These are phyloP conservation scores for Rafetus swinhoei DNA, from an alignment of 2,113 vertebrate genomes.

Conservation along the genomic window DNA sequence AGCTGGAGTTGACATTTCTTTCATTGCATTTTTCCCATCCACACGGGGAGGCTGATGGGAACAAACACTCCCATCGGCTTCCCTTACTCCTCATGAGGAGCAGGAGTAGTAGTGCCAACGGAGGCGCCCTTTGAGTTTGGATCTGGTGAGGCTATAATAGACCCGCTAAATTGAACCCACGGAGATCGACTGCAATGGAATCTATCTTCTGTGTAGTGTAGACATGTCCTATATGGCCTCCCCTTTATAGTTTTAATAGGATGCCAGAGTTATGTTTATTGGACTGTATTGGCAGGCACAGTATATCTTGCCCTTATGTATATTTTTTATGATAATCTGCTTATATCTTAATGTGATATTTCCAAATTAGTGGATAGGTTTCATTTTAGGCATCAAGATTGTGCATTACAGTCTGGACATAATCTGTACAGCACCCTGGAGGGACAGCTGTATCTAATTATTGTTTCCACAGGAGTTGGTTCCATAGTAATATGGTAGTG, in stretches of 20 bases:
- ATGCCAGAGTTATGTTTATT: background rate
- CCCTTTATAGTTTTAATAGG: background rate
- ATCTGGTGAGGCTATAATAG: too few species aligned
- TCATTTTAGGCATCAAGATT: background rate
- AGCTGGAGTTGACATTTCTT: too few species aligned
- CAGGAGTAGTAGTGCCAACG: too few species aligned
- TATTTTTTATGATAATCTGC: background rate
- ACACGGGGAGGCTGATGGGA: too few species aligned
- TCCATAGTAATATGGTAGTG: accelerated
- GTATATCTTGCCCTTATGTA: background rate
- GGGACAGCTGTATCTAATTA: background rate
- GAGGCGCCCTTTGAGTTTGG: too few species aligned
- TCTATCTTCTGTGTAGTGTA: too few species aligned
- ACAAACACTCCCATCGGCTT: too few species aligned
- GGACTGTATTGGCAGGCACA: background rate
- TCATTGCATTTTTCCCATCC: too few species aligned
- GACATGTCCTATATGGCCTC: accelerated
- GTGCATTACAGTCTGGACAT: background rate
- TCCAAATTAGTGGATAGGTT: background rate
- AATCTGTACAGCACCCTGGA: background rate
- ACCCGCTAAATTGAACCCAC: too few species aligned
- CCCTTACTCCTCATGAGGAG: too few species aligned
- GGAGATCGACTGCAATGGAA: too few species aligned
- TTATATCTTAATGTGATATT: background rate
- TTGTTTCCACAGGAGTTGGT: background rate